phyloP scores from a whole-genome alignment of 2,888 invertebrate species.

The Cylloceria caligata region DNA sequence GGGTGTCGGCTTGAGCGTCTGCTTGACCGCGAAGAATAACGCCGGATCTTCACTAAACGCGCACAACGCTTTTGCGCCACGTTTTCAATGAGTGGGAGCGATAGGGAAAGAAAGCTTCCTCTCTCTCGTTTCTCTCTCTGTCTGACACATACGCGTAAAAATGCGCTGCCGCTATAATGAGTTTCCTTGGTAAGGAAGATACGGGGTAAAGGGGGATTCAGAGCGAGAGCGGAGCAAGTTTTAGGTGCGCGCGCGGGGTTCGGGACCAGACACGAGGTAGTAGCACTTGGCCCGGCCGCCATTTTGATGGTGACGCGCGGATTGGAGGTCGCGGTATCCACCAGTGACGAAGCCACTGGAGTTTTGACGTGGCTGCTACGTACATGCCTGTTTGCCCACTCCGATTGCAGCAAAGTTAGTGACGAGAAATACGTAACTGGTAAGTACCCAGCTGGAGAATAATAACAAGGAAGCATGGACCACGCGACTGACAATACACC shows the following conservation, averaged over 20 bases:
- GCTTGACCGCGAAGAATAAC: too few relatives aligned
- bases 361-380: constrained; percentile 97
- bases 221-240: too few relatives aligned
- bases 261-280: constrained; percentile 12
- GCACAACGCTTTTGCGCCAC: too few relatives aligned
- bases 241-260: not conserved
- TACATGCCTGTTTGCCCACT: constrained; percentile 96
- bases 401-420: constrained; percentile 97
- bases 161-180: too few relatives aligned
- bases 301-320: constrained; percentile 91
- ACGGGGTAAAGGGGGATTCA: too few relatives aligned
- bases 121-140: too few relatives aligned
- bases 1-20: too few relatives aligned
- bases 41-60: too few relatives aligned
- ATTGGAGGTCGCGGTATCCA: constrained; percentile 88
- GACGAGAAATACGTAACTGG: constrained; percentile 98
- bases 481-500: constrained; percentile 70
- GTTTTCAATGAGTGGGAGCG: too few relatives aligned
- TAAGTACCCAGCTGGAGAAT: constrained; percentile 90
- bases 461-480: constrained; percentile 87
- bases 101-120: too few relatives aligned
- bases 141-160: too few relatives aligned
- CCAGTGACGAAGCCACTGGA: constrained; percentile 94
- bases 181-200: too few relatives aligned
- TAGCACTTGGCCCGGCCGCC: constrained; percentile 84